Evolutionary conservation across 2,888 invertebrate species (phyloP).

Genomic region (Scaptomyza flava): DNA sequence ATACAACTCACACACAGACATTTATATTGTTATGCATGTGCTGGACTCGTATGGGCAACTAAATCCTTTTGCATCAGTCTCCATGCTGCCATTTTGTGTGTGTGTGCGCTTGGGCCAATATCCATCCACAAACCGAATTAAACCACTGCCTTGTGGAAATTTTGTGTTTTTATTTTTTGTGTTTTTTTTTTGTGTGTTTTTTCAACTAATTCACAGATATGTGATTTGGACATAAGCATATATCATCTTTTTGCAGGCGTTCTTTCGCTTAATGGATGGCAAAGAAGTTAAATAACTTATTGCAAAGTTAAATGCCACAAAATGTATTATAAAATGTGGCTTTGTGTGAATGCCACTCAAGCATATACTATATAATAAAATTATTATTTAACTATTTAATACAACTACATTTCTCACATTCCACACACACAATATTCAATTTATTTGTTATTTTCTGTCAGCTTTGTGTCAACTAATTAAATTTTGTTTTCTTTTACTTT

Average conservation of each 20-base stretch:
- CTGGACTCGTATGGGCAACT: slow-evolving; percentile 11
- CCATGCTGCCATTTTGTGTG: slow-evolving; percentile 44
- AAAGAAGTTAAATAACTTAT: slow-evolving; percentile 11
- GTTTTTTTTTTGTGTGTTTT: neutral
- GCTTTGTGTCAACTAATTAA: slow-evolving; percentile 33
- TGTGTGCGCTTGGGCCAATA: slow-evolving; percentile 37
- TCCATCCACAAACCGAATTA: slow-evolving; percentile 40
- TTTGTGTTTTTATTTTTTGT: slow-evolving; percentile 7
- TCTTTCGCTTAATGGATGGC: neutral
- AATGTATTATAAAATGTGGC: no score
- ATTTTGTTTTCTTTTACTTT: slow-evolving; percentile 41
- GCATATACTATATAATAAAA: no score
- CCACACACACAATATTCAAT: no score
- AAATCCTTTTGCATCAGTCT: slow-evolving; percentile 55
- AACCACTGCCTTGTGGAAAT: slow-evolving; percentile 29
- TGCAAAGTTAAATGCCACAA: slow-evolving; percentile 7
- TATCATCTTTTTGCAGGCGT: slow-evolving; percentile 36
- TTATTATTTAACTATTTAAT: no score
- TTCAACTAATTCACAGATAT: slow-evolving; percentile 19
- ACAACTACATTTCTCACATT: no score
- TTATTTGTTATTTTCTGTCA: neutral
- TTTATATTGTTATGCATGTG: slow-evolving; percentile 16
- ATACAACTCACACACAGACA: slow-evolving; percentile 8
- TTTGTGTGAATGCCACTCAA: no score
- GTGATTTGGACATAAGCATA: slow-evolving; percentile 21